Conservation (phyloP, 2,888 invertebrate species). For the Liposcelis brunnea region DNA sequence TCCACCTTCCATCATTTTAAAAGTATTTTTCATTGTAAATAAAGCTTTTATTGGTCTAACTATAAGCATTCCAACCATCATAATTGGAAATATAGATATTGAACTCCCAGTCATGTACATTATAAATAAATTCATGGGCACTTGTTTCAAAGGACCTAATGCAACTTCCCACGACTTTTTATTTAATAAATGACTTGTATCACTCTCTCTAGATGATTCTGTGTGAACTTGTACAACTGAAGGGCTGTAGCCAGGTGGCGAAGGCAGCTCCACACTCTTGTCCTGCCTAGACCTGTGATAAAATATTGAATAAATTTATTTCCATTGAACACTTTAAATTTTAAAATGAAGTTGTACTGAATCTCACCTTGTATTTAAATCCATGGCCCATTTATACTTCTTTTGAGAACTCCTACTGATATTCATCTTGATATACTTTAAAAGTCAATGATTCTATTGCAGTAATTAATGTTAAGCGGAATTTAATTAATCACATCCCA, state of each 20-base stretch:
- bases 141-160: conserved; percentile 80
- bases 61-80: conserved; percentile 99
- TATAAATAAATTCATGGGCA: conserved; percentile 96
- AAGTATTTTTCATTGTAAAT: conserved; percentile 60
- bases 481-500: background rate
- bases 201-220: conserved; percentile 66
- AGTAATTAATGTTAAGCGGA: background rate
- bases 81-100: conserved; percentile 98
- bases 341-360: no score
- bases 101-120: conserved; percentile 99
- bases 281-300: conserved; percentile 19
- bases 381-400: conserved; percentile 47
- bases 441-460: background rate
- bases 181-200: conserved; percentile 67
- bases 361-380: conserved; percentile 39
- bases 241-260: conserved; percentile 73
- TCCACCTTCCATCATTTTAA: conserved; percentile 86
- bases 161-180: conserved; percentile 97
- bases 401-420: conserved; percentile 14
- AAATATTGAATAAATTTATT: background rate
- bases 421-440: conserved; percentile 9
- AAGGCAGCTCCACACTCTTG: conserved; percentile 21
- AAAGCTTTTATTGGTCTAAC: conserved; percentile 91
- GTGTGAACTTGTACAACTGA: conserved; percentile 51
- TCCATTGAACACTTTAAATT: background rate